Evolutionary conservation across 2,113 vertebrate species (phyloP).

Genomic region (Nycticorax nycticorax): DNA sequence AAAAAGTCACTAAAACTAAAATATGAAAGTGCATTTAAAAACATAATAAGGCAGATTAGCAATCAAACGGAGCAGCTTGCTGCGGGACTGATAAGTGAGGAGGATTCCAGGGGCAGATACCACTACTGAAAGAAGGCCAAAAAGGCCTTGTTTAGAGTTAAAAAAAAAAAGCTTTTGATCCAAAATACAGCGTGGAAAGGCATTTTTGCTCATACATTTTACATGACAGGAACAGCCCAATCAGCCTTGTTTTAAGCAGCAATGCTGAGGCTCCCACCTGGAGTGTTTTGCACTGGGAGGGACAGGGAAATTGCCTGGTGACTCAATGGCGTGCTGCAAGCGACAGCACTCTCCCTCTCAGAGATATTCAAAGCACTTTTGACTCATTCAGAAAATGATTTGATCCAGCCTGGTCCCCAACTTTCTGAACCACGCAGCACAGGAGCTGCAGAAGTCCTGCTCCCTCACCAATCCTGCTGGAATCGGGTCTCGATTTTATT

Average conservation of each 20-base stretch:
- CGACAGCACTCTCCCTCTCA: background rate
- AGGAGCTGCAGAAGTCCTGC: background rate
- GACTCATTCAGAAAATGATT: background rate
- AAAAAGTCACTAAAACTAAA: background rate
- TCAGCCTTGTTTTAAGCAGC: constrained; percentile 44
- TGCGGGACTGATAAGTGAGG: background rate
- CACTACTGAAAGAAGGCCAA: background rate
- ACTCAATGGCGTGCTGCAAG: background rate
- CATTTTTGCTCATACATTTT: constrained; percentile 50
- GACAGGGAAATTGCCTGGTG: background rate
- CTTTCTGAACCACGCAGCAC: rapidly evolving
- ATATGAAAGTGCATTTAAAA: constrained; percentile 55
- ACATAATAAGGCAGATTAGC: constrained; percentile 54
- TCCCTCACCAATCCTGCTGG: background rate
- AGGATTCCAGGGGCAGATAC: background rate
- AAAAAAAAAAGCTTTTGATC: constrained; percentile 7
- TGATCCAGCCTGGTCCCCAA: background rate
- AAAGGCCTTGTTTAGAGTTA: constrained; percentile 26
- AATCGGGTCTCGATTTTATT: background rate
- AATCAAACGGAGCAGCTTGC: background rate
- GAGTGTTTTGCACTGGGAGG: background rate
- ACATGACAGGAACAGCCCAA: constrained; percentile 26
- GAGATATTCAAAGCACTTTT: background rate
- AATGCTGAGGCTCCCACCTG: background rate
- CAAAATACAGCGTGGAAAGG: background rate